These are phyloP conservation scores for Temnopleurus reevesii DNA, from an alignment of 53 echinoderm and acorn worm species.

Conservation along the genomic window DNA sequence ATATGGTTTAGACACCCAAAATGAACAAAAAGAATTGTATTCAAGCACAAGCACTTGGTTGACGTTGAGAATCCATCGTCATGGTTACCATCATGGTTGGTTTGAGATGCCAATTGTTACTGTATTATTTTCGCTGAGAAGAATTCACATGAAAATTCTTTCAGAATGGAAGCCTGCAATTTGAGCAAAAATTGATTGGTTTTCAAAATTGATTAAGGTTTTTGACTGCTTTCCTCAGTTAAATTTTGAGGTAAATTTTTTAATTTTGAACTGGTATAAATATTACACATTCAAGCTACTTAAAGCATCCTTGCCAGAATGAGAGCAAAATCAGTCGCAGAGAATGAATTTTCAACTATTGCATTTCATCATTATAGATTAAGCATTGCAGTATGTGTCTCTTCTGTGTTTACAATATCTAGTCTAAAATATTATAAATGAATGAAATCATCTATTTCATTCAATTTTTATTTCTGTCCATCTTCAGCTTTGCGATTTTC, in stretches of 20 bases:
- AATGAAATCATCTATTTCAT: too few species aligned
- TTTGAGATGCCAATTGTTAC: background rate
- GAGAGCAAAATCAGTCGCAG: too few species aligned
- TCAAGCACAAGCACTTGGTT: background rate
- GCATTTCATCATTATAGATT: too few species aligned
- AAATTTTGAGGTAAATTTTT: background rate
- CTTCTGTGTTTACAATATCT: too few species aligned
- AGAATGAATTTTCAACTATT: too few species aligned
- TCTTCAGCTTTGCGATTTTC: too few species aligned
- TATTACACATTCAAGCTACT: background rate
- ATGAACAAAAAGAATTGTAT: background rate
- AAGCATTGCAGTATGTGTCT: too few species aligned
- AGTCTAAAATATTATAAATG: too few species aligned
- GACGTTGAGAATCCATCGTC: background rate
- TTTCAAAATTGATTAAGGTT: background rate
- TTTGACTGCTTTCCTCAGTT: background rate
- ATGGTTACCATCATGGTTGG: background rate
- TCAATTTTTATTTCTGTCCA: too few species aligned
- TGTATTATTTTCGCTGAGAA: background rate
- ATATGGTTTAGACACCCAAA: background rate
- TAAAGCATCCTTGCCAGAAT: too few species aligned
- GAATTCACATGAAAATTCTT: background rate
- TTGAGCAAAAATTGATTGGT: background rate
- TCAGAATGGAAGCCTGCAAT: background rate
- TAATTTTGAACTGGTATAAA: background rate